Conservation (phyloP, 2,113 vertebrate species). For the Ammodytes marinus region DNA sequence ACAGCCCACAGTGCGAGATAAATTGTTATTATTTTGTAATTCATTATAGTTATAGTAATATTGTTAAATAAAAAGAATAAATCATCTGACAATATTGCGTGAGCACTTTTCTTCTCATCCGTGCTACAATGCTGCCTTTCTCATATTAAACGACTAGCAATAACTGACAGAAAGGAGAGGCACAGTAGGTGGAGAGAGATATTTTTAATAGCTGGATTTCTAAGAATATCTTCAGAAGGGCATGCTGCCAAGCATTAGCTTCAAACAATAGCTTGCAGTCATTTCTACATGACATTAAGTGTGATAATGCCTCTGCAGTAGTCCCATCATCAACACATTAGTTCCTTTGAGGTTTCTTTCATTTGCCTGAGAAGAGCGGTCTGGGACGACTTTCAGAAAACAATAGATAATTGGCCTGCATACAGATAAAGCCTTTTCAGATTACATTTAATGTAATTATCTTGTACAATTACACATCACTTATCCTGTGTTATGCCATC, state of each 20-base stretch:
- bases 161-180: constrained; percentile 20
- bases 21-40: not conserved
- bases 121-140: not conserved
- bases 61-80: not conserved
- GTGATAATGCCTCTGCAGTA: not conserved
- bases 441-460: not conserved
- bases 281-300: constrained; percentile 42
- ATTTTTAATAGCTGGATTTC: constrained; percentile 64
- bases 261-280: constrained; percentile 39
- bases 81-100: not conserved
- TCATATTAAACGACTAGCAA: constrained; percentile 17
- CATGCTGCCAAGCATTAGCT: constrained; percentile 47
- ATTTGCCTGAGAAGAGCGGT: not conserved
- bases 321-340: constrained; percentile 15
- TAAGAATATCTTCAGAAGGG: constrained; percentile 72
- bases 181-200: constrained; percentile 23
- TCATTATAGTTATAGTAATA: not conserved
- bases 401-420: not conserved
- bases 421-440: not conserved
- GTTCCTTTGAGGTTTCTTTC: constrained; percentile 22
- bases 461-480: not conserved
- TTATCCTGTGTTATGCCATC: constrained; percentile 10
- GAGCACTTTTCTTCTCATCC: not conserved
- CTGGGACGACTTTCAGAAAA: constrained; percentile 9
- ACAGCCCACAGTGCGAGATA: not conserved